phyloP scores from a whole-genome alignment of 2,888 invertebrate species.

The Hemithea aestivaria region DNA sequence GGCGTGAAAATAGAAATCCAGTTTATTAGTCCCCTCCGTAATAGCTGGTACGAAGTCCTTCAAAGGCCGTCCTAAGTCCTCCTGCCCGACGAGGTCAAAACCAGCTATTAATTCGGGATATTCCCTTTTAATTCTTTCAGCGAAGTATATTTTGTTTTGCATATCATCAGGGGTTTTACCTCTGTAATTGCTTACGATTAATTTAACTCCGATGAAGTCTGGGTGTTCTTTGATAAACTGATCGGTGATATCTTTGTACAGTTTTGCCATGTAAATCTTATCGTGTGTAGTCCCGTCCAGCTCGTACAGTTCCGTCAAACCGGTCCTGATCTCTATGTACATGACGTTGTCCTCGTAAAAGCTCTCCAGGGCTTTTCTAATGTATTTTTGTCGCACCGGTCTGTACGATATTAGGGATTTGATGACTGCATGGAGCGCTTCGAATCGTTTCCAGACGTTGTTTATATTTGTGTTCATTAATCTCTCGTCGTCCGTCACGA shows the following conservation, averaged over 20 bases:
- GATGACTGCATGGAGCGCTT: constrained; percentile 69
- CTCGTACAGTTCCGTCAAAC: constrained; percentile 80
- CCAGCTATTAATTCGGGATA: constrained; percentile 86
- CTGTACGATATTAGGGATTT: constrained; percentile 79
- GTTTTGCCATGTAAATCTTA: constrained; percentile 68
- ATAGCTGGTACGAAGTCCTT: constrained; percentile 79
- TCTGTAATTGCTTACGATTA: constrained; percentile 77
- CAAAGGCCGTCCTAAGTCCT: constrained; percentile 84
- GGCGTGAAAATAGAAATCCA: constrained; percentile 87
- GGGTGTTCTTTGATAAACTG: constrained; percentile 80
- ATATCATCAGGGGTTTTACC: constrained; percentile 50
- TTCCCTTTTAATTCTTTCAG: constrained; percentile 54
- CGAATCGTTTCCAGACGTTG: constrained; percentile 80
- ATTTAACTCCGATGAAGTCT: constrained; percentile 82
- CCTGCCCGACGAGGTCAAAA: constrained; percentile 90
- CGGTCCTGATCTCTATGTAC: constrained; percentile 83
- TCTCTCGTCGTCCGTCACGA: constrained; percentile 66
- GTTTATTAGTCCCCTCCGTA: constrained; percentile 61
- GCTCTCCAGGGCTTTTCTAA: constrained; percentile 80
- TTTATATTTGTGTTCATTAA: constrained; percentile 69
- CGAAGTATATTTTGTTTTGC: constrained; percentile 52
- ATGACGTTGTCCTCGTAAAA: constrained; percentile 84
- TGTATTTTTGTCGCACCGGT: constrained; percentile 81
- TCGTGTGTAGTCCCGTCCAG: constrained; percentile 78
- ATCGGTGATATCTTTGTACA: constrained; percentile 77